phyloP scores from a whole-genome alignment of 23 tunicate species.

The Halocynthia roretzi region DNA sequence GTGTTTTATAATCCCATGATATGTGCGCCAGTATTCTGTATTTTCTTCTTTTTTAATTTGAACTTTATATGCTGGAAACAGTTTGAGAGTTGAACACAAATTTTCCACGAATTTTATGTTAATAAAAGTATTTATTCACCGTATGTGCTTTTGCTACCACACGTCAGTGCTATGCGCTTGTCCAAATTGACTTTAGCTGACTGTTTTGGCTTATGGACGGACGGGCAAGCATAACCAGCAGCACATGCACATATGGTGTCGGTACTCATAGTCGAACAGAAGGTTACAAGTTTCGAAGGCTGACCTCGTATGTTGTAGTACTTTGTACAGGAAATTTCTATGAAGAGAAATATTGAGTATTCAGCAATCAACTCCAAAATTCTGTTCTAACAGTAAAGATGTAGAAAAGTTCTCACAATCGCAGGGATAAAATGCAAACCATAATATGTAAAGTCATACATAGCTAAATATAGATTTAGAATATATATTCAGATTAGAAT shows the following conservation, averaged over 20 bases:
- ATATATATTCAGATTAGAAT: too few relatives aligned
- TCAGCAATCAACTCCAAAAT: background rate
- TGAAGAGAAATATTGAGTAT: background rate
- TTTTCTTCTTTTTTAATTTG: background rate
- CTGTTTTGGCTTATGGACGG: background rate
- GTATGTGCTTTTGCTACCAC: slow-evolving; percentile 11
- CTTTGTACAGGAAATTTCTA: slow-evolving; percentile 21
- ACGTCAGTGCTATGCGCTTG: slow-evolving; percentile 2
- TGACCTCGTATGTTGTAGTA: slow-evolving; percentile 19
- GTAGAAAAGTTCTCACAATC: too few relatives aligned
- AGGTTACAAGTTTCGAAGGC: background rate
- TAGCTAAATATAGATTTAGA: too few relatives aligned
- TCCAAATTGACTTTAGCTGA: background rate
- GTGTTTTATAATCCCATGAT: background rate
- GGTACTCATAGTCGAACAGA: slow-evolving; percentile 11
- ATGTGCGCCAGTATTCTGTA: background rate
- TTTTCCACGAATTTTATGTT: background rate
- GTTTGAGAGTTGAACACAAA: background rate
- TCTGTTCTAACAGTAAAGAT: background rate
- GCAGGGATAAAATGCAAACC: too few relatives aligned
- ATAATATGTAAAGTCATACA: too few relatives aligned
- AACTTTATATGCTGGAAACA: slow-evolving; percentile 24
- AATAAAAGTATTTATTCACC: background rate
- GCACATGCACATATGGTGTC: slow-evolving; percentile 30
- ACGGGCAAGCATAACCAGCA: slow-evolving; percentile 17